Evolutionary conservation across 2,888 invertebrate genomes (phyloP).

Genomic region (Crossocerus cetratus): DNA sequence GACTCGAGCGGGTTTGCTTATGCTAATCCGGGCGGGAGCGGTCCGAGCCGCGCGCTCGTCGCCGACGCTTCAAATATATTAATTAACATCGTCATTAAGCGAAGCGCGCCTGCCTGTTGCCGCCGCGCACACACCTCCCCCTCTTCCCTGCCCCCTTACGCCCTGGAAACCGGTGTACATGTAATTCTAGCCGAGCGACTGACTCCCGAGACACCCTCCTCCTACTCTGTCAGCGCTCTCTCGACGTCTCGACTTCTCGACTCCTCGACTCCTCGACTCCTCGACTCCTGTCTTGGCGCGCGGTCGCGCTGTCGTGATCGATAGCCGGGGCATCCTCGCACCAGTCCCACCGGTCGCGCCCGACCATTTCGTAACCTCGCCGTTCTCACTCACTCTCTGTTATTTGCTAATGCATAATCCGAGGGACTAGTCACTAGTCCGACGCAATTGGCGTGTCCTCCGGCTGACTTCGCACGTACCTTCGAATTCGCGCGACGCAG

Average conservation of each 20-base stretch:
- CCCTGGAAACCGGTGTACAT: background rate
- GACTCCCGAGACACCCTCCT: slow-evolving; percentile 6
- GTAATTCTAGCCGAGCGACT: slow-evolving; percentile 3
- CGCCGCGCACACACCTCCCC: slow-evolving; percentile 22
- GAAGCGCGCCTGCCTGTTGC: slow-evolving; percentile 38
- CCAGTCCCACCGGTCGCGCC: too few relatives aligned
- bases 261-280: background rate
- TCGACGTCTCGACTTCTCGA: too few relatives aligned
- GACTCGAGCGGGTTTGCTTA: slow-evolving; percentile 71
- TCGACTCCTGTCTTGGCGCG: background rate
- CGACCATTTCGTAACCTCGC: background rate
- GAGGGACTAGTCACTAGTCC: too few relatives aligned
- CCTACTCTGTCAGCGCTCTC: slow-evolving; percentile 19
- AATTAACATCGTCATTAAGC: slow-evolving; percentile 76
- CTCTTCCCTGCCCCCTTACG: too few relatives aligned
- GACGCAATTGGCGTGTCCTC: slow-evolving; percentile 25
- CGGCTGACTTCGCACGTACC: slow-evolving; percentile 30
- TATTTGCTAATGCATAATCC: slow-evolving; percentile 48
- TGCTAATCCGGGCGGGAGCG: slow-evolving; percentile 69
- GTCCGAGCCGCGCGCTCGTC: slow-evolving; percentile 44
- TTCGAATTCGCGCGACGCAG: slow-evolving; percentile 15
- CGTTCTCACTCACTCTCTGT: slow-evolving; percentile 29
- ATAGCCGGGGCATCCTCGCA: slow-evolving; percentile 10
- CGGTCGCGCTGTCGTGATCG: slow-evolving; percentile 11
- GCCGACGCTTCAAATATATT: slow-evolving; percentile 72